phyloP scores from a whole-genome alignment of 1,140 invertebrate species.

The Potamilus streckersoni region DNA sequence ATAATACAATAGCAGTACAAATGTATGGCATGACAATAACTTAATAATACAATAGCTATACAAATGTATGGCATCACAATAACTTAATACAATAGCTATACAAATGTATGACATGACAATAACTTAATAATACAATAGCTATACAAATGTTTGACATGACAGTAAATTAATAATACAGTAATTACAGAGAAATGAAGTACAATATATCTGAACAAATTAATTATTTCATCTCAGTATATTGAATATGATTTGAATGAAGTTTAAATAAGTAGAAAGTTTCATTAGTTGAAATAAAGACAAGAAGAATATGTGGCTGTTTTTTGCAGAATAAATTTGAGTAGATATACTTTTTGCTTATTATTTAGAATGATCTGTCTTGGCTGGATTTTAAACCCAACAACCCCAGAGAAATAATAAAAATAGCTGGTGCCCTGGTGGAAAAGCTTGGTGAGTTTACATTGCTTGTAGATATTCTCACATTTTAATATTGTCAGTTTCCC shows the following conservation, averaged over 20 bases:
- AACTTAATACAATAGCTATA: background rate
- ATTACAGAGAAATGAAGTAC: background rate
- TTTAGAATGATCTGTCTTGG: slow-evolving; percentile 53
- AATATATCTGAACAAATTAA: background rate
- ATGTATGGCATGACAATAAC: background rate
- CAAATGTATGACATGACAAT: background rate
- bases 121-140: background rate
- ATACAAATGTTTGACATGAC: no score
- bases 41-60: background rate
- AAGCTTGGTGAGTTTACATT: slow-evolving; percentile 9
- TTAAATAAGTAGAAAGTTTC: background rate
- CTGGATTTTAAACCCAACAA: slow-evolving; percentile 44
- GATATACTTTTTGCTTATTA: slow-evolving; percentile 3
- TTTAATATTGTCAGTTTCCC: no score
- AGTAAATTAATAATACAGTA: background rate
- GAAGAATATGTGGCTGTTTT: background rate
- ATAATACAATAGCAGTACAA: background rate
- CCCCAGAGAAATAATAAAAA: slow-evolving; percentile 39
- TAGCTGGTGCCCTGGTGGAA: slow-evolving; percentile 16
- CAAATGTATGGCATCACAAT: no score
- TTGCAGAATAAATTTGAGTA: background rate
- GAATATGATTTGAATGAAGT: background rate
- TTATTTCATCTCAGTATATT: background rate
- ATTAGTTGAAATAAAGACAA: background rate
- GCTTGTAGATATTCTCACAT: no score